These are phyloP conservation scores for Bufo bufo DNA, from an alignment of 2,113 vertebrate species.

Conservation along the genomic window DNA sequence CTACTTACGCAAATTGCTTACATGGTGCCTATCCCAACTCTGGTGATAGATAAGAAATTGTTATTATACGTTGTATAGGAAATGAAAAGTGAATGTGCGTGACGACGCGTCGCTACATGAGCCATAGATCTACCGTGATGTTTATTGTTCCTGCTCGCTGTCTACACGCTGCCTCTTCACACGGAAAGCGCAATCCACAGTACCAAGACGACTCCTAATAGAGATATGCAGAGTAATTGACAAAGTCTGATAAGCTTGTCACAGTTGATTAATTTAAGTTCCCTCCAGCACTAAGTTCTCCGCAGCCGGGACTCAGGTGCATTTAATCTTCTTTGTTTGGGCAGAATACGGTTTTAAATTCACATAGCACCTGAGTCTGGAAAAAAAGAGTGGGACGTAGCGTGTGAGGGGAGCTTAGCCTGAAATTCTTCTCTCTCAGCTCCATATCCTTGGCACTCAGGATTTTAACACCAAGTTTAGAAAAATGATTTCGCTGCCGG, in stretches of 20 bases:
- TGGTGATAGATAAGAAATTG: not conserved
- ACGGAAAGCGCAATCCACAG: constrained; percentile 8
- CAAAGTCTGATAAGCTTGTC: constrained; percentile 53
- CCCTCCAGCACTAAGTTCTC: constrained; percentile 39
- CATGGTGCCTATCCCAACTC: not conserved
- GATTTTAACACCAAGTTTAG: constrained; percentile 10
- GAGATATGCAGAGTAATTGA: constrained; percentile 53
- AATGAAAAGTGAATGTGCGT: not conserved
- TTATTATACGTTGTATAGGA: not conserved
- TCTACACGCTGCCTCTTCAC: not conserved
- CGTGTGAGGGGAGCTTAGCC: not conserved
- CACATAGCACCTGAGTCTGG: not conserved
- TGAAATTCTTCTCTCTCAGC: not conserved
- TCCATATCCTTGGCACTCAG: not conserved
- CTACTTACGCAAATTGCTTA: not conserved
- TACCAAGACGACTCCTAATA: constrained; percentile 38
- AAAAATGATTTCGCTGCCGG: constrained; percentile 24
- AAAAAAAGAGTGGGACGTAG: not conserved
- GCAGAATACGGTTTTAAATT: constrained; percentile 17
- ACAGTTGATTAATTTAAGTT: constrained; percentile 54
- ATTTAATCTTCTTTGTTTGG: constrained; percentile 17
- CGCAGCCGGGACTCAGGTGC: constrained; percentile 34
- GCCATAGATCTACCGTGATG: not conserved
- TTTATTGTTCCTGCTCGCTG: not conserved
- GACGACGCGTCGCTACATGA: not conserved